phyloP scores from a whole-genome alignment of 2,797 vertebrate species.

The Lithobates sylvaticus region DNA sequence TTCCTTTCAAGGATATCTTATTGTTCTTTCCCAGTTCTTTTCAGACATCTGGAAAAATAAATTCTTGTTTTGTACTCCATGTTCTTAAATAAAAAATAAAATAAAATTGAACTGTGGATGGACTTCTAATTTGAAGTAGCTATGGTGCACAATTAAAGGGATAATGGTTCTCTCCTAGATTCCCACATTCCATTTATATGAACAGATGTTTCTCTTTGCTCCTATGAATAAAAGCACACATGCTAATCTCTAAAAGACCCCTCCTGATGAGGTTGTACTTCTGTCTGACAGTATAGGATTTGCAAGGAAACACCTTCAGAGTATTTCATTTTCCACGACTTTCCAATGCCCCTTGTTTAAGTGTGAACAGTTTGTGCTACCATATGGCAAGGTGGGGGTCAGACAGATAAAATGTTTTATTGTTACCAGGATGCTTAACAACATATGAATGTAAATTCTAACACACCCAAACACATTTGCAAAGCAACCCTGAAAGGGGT shows the following conservation, averaged over 20 bases:
- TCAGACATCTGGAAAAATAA: neutral
- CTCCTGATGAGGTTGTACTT: conserved; percentile 14
- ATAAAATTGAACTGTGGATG: neutral
- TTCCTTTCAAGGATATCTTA: too few relatives aligned
- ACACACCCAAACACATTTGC: conserved; percentile 81
- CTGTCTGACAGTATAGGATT: conserved; percentile 35
- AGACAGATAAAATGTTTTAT: conserved; percentile 91
- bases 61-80: neutral
- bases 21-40: neutral
- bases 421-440: conserved; percentile 88
- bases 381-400: conserved; percentile 97
- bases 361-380: conserved; percentile 72
- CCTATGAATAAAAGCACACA: conserved; percentile 29
- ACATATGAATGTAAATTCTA: conserved; percentile 87
- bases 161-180: neutral
- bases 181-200: conserved; percentile 16
- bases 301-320: conserved; percentile 34
- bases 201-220: conserved; percentile 45
- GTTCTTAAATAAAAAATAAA: neutral
- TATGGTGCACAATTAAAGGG: neutral
- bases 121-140: neutral
- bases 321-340: conserved; percentile 42
- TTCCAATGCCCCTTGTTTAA: conserved; percentile 57
- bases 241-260: conserved; percentile 18
- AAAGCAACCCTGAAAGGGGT: conserved; percentile 71